These are phyloP conservation scores for Odobenus rosmarus DNA, from an alignment of 2,113 vertebrate species.

Conservation along the genomic window DNA sequence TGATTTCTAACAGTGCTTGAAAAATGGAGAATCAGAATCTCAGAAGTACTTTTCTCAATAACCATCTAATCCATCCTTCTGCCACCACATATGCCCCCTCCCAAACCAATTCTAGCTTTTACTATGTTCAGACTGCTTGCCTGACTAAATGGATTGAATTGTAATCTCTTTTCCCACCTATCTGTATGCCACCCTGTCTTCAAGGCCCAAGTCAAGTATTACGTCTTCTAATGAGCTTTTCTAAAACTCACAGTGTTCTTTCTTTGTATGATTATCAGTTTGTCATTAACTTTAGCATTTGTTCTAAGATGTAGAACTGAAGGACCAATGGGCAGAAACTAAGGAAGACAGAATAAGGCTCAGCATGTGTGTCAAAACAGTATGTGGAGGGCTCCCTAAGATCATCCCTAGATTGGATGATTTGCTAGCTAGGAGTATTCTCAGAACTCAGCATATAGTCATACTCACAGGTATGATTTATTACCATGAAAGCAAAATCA, in stretches of 20 bases:
- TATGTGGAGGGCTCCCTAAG: neutral
- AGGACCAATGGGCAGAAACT: neutral
- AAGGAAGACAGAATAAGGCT: constrained; percentile 6
- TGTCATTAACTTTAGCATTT: constrained; percentile 31
- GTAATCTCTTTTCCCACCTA: neutral
- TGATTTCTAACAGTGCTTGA: constrained; percentile 27
- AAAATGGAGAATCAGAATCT: neutral
- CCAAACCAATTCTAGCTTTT: neutral
- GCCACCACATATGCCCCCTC: neutral
- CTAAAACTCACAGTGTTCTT: neutral
- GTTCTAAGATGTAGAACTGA: neutral
- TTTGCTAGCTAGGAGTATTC: neutral
- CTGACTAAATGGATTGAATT: neutral
- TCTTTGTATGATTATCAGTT: neutral
- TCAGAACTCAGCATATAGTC: neutral
- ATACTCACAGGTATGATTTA: neutral
- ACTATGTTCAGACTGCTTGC: neutral
- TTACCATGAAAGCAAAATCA: constrained; percentile 1
- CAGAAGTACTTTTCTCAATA: constrained; percentile 24
- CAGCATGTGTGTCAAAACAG: neutral
- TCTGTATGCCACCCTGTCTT: neutral
- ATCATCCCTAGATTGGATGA: neutral
- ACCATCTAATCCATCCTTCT: neutral
- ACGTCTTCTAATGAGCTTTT: neutral
- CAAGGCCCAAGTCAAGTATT: neutral